Evolutionary conservation across 2,888 invertebrate genomes (phyloP), one percentile per base, ranked within the genome.

Genomic region (Acleris holmiana): DNA sequence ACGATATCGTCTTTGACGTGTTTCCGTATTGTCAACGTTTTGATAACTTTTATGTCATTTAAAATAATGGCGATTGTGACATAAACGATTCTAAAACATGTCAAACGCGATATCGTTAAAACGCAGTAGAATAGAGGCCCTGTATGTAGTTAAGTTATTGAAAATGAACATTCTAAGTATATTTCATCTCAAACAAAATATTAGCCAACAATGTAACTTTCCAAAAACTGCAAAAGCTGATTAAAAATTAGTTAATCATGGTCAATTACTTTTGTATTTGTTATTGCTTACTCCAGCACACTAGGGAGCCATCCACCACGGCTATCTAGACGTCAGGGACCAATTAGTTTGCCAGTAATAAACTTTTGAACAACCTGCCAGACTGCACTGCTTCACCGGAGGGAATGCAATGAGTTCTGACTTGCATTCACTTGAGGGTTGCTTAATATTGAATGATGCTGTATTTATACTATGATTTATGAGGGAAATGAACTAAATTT

Each of bases 271-370:
- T 54, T 56, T 19, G 46, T 60, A 63, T 67, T 62, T 58, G 57
- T 57, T 56, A 54, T 55, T 67, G 35, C 49, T 50, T 10, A 2
- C 40, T 49, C 49, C 48, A 19, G n/a, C 17, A 61, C 85, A 75
- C 80, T 6, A 1, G 82, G 77, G 86, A 79, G 73, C 72, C 80
- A 85, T 86, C 74, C 71, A 76, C 80, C 69, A 79, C 76, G 71
- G 78, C 82, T 86, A 86, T 86, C 84, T 53, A 55, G 68, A 67
- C 83, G 73, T 73, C 55, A 35, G 83, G 83, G 87, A 81, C 82
- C 85, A 83, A 88, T 88, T 87, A 86, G 83, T 86, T 84, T 82
- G 70, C 82, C 80, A 78, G 85, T 86, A 85, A 83, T 84, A 78
- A 86, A 86, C 82, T 87, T 86, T 83, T 80, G 80, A 77, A 71